Evolutionary conservation across 2,113 vertebrate species (phyloP), one percentile per base, ranked within the genome.

Genomic region (Terrapene triunguis): DNA sequence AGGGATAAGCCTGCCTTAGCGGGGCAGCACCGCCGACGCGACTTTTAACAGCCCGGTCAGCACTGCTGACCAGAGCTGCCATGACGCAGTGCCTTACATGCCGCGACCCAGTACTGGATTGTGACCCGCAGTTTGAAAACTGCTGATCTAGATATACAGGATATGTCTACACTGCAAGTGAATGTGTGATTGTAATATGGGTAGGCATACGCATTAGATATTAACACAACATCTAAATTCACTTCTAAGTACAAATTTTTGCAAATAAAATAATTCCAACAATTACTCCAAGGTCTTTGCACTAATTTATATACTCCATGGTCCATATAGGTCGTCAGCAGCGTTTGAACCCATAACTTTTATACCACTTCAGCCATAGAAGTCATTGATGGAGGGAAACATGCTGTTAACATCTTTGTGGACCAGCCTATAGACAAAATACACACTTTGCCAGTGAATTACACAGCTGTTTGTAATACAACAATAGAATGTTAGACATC

Each of bases 401-500:
- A 55, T 35, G 69, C 87, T 69, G 22, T 44, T 76, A 42, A 42
- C 72, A 25, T 44, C 72, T 76, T 89, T 10, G 0, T 4, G 65
- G 91, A 59, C 74, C 82, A 65, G 88, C 89, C 89, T 83, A 91
- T 0, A 74, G 2, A 90, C 91, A 82, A 50, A 87, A 78, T 92
- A 53, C 93, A 93, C 93, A 12, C 90, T n/a, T 85, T 80, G 95
- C 87, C 93, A 57, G 90, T 78, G 96, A 89, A 55, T 96, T 93
- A 42, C 74, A 38, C 42, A 0, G 65, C 51, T 65, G 47, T 93
- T 90, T 1, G 95, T 94, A 94, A 97, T 92, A 35, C 65, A 0
- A 82, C 57, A 2, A 3, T 2, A 47, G 84, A 94, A 80, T 91
- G 97, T 96, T 95, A 44, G 96, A 95, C 96, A 95, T 96, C 96